phyloP scores from a whole-genome alignment of 2,797 vertebrate species.

The Thalassophryne amazonica region DNA sequence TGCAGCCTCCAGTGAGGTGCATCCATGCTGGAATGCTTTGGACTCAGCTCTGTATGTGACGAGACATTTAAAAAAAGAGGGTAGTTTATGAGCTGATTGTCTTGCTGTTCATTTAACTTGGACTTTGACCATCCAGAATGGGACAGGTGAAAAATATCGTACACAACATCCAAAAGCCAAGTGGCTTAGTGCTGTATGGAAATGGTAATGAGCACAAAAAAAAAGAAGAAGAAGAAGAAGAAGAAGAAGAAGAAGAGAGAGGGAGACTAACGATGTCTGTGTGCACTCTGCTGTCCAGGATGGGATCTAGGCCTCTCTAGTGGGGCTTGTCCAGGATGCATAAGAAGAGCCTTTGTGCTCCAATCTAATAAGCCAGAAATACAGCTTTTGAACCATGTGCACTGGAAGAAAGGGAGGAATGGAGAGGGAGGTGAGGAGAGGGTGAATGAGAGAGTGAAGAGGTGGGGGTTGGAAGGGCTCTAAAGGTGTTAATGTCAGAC shows the following conservation, averaged over 20 bases:
- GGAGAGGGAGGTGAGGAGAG: conserved; percentile 55
- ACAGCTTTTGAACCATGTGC: conserved; percentile 73
- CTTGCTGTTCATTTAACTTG: conserved; percentile 68
- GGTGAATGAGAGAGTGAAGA: conserved; percentile 64
- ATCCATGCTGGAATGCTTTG: conserved; percentile 41
- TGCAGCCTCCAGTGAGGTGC: conserved; percentile 41
- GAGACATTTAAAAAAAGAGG: conserved; percentile 58
- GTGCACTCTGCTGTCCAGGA: conserved; percentile 46
- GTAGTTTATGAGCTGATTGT: conserved; percentile 68
- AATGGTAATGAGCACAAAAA: conserved; percentile 80
- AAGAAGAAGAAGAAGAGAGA: no score
- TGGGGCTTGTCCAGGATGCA: conserved; percentile 71
- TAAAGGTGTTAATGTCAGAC: conserved; percentile 61
- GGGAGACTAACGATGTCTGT: conserved; percentile 55
- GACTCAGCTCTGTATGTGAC: conserved; percentile 33
- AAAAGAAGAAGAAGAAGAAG: no score
- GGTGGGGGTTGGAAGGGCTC: conserved; percentile 15
- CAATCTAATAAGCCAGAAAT: conserved; percentile 79
- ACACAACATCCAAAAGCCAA: conserved; percentile 74
- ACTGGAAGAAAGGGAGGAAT: conserved; percentile 74
- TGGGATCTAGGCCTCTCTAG: conserved; percentile 67
- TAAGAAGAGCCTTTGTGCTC: conserved; percentile 77
- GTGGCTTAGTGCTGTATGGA: conserved; percentile 80
- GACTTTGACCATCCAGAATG: conserved; percentile 47
- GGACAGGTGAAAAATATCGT: conserved; percentile 57